These are phyloP conservation scores for Toxotes lorentzi DNA, from an alignment of 2,797 vertebrate species.

Conservation along the genomic window DNA sequence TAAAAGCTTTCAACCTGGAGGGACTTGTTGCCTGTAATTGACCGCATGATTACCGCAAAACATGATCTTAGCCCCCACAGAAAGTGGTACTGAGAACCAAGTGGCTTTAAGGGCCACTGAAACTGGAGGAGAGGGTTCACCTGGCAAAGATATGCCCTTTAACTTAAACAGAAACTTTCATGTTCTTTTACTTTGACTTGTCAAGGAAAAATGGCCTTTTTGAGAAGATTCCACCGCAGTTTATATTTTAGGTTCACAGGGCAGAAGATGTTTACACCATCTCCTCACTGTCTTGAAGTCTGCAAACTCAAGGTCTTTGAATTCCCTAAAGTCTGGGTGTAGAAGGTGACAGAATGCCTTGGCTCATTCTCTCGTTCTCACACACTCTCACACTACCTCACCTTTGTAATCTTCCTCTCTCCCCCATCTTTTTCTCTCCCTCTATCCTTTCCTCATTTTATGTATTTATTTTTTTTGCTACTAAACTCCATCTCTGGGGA, in stretches of 20 bases:
- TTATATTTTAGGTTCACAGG: slow-evolving; percentile 39
- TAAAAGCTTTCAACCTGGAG: slow-evolving; percentile 65
- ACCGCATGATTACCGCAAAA: slow-evolving; percentile 71
- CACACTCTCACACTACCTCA: slow-evolving; percentile 45
- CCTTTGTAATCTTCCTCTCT: slow-evolving; percentile 43
- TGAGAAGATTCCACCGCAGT: neutral
- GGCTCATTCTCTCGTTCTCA: slow-evolving; percentile 37
- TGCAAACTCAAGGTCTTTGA: slow-evolving; percentile 10
- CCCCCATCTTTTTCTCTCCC: slow-evolving; percentile 33
- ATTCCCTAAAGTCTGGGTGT: slow-evolving; percentile 26
- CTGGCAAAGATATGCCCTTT: neutral
- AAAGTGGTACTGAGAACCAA: slow-evolving; percentile 30
- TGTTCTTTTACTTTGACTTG: slow-evolving; percentile 3
- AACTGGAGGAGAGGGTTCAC: slow-evolving; percentile 9
- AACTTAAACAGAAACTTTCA: neutral
- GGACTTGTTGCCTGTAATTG: slow-evolving; percentile 76
- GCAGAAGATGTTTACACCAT: slow-evolving; percentile 23
- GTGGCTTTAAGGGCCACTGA: slow-evolving; percentile 9
- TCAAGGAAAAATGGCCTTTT: neutral
- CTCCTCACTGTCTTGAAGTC: slow-evolving; percentile 8
- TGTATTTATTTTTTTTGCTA: slow-evolving; percentile 65
- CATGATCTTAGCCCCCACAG: slow-evolving; percentile 54
- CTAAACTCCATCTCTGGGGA: slow-evolving; percentile 82
- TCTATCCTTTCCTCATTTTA: slow-evolving; percentile 72
- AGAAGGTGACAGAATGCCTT: slow-evolving; percentile 43